Percentiles rank a stretch among this genome's conserved stretches.
phyloP scores from a whole-genome alignment of 2,797 vertebrate species.

The Phataginus tetradactyla region DNA sequence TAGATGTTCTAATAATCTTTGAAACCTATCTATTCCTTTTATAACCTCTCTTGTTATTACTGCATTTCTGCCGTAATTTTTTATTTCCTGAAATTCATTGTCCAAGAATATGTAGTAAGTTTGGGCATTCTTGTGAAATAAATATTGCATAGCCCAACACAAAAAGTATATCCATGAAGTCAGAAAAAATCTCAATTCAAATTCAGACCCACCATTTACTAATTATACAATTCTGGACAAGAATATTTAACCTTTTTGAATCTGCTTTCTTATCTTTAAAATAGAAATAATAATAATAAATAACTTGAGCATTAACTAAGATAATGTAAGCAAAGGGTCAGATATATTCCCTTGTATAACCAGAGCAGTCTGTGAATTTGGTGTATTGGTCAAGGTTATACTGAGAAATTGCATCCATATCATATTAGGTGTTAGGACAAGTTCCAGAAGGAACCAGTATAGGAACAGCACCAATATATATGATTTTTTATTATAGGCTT shows the following conservation, averaged over 20 bases:
- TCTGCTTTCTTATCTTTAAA: background rate
- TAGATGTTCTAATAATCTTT: background rate
- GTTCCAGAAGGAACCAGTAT: too few species aligned
- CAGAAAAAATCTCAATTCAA: background rate
- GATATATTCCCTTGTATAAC: background rate
- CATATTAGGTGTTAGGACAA: too few species aligned
- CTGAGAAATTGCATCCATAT: background rate
- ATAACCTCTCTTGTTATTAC: background rate
- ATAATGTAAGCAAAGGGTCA: background rate
- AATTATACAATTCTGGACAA: background rate
- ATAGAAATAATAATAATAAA: background rate
- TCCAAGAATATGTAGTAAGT: background rate
- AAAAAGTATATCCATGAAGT: background rate
- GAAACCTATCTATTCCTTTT: background rate
- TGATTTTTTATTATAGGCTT: background rate
- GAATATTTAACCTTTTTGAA: background rate
- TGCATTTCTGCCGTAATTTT: background rate
- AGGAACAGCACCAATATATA: too few species aligned
- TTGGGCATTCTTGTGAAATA: background rate
- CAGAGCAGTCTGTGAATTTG: background rate
- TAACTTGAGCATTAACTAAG: background rate
- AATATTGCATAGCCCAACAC: background rate
- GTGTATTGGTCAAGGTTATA: background rate
- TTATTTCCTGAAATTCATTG: background rate
- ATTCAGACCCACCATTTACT: background rate